Evolutionary conservation across 1,140 invertebrate species (phyloP).

Genomic region (Pseudomyrmex dendroicus): DNA sequence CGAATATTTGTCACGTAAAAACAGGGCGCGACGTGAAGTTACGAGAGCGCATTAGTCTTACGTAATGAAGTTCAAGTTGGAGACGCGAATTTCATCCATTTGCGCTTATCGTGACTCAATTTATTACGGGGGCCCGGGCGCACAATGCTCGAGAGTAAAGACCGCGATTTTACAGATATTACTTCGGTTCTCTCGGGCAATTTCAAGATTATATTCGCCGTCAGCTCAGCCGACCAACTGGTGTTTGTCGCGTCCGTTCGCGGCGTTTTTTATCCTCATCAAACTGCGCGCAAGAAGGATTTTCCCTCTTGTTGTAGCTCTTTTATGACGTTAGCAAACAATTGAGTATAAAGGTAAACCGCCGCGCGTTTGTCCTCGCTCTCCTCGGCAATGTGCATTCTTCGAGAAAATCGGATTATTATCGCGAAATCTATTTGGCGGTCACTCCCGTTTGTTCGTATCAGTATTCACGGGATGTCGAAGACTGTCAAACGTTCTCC

Average conservation of each 20-base stretch:
- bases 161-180: slow-evolving; percentile 1
- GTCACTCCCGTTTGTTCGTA: slow-evolving; percentile 52
- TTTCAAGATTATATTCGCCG: too few relatives aligned
- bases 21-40: slow-evolving; percentile 49
- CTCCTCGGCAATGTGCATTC: slow-evolving; percentile 8
- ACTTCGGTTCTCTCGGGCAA: too few relatives aligned
- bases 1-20: slow-evolving; percentile 68
- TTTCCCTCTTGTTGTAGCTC: neutral
- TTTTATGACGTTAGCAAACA: slow-evolving; percentile 16
- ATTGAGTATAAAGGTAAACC: slow-evolving; percentile 28
- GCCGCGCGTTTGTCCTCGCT: slow-evolving; percentile 5
- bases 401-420: slow-evolving; percentile 70
- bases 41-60: slow-evolving; percentile 52
- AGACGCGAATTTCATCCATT: slow-evolving; percentile 48
- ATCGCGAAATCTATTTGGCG: slow-evolving; percentile 66
- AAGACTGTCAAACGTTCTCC: slow-evolving; percentile 67
- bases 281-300: neutral
- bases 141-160: neutral
- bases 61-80: slow-evolving; percentile 52
- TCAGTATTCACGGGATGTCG: slow-evolving; percentile 67
- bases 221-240: neutral
- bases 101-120: slow-evolving; percentile 47
- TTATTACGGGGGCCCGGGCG: slow-evolving; percentile 11
- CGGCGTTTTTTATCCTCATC: neutral
- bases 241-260: too few relatives aligned